A percentile compares a stretch with the other conserved stretches of the same genome.
Conservation (phyloP, 2,888 invertebrate genomes). For the Callyntrura sp. region DNA sequence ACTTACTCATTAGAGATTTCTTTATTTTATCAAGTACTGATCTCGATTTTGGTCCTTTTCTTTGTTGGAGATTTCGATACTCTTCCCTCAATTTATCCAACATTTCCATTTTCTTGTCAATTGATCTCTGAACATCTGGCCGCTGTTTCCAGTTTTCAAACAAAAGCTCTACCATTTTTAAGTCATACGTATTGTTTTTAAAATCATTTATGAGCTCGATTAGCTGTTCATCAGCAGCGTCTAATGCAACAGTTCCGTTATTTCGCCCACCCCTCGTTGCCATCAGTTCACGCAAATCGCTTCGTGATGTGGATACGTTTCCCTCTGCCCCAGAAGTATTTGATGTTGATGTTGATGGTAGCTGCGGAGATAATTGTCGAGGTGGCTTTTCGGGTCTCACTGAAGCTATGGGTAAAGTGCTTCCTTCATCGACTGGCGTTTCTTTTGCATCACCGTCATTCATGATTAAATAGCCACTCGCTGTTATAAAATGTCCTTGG, state of each 20-base stretch:
- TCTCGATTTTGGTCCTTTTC: background rate
- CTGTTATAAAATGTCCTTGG: constrained; percentile 42
- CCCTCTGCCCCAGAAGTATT: too few species aligned
- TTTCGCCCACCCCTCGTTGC: background rate
- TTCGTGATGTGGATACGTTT: background rate
- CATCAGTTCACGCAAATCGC: background rate
- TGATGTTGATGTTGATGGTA: background rate
- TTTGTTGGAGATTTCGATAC: constrained; percentile 86
- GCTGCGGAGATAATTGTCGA: background rate
- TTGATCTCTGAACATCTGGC: constrained; percentile 94
- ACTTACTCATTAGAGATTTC: constrained; percentile 50
- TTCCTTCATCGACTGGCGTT: background rate
- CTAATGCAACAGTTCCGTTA: constrained; percentile 53
- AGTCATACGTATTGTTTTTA: constrained; percentile 92
- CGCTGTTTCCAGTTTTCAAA: constrained; percentile 95
- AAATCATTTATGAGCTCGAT: constrained; percentile 95
- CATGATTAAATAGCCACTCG: constrained; percentile 78
- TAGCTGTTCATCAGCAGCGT: constrained; percentile 88
- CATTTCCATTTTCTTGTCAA: constrained; percentile 92
- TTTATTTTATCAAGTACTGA: constrained; percentile 46
- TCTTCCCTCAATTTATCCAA: constrained; percentile 92
- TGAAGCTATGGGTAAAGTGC: background rate
- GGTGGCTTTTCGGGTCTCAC: constrained; percentile 2
- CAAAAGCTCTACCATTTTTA: constrained; percentile 93
- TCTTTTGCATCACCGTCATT: constrained; percentile 4